Evolutionary conservation across 2,888 invertebrate genomes (phyloP), one percentile per base, ranked within the genome.

Genomic region (Hirtodrosophila alboralis): DNA sequence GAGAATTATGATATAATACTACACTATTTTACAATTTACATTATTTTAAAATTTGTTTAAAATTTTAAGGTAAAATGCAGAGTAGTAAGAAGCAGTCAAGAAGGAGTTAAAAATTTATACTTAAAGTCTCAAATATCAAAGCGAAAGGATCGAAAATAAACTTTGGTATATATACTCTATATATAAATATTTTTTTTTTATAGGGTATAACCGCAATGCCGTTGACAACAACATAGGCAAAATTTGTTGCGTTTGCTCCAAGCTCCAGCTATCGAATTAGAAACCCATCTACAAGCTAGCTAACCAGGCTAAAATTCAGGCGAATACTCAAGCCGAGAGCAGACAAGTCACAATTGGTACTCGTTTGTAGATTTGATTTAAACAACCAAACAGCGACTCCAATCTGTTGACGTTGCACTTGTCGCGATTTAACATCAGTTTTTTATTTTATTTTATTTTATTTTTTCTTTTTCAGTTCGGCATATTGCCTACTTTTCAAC

Each of bases 401-500:
- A 61, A 79, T 61, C 67, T 60, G 67, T 59, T 78, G 66, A 58
- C 38, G 43, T 71, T 68, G 68, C 72, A 83, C 86, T 83, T 80
- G 80, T 75, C 60, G 79, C 70, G 64, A 68, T 69, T 80, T 60
- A 65, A 56, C 61, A 77, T 67, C 67, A 66, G 62, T 38, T 40
- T 56, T 44, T 26, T 44, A 12, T 37, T 34, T n/a, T n/a, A n/a
- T n/a, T n/a, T n/a, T n/a, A n/a, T n/a, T n/a, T n/a, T n/a, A n/a
- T n/a, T n/a, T n/a, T n/a, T n/a, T n/a, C n/a, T n/a, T n/a, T n/a
- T n/a, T n/a, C n/a, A n/a, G n/a, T n/a, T 18, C 49, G 16, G 36
- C 23, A 40, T 43, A 48, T 74, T 76, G 81, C 75, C 68, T 85
- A 85, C 79, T 83, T 80, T 83, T 80, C 31, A 78, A 84, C 77